Evolutionary conservation across 2,113 vertebrate genomes (phyloP), one percentile per base, ranked within the genome.

Genomic region (Micronycteris hirsuta): DNA sequence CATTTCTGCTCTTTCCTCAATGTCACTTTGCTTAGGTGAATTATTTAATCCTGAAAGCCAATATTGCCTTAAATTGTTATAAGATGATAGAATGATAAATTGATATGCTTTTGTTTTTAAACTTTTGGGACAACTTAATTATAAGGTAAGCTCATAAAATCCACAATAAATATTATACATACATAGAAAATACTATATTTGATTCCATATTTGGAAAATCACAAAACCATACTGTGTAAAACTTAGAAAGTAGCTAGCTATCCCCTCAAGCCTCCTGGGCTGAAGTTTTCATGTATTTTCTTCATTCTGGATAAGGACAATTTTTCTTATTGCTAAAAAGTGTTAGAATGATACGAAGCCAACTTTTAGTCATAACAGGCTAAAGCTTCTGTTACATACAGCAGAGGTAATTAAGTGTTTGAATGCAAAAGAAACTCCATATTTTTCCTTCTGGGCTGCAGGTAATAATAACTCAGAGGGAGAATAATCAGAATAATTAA

Each of bases 1-100:
- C 28, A 19, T 78, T 41, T 76, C 47, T 74, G 78, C 22, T 81
- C 15, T 89, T 86, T 96, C 15, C 41, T 78, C 52, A 49, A 1
- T 65, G 78, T n/a, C 71, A 45, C 19, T 89, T 94, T 71, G 7
- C 11, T 26, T 77, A 68, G 47, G 67, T 89, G 47, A 86, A 68
- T 88, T 93, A 90, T 87, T 95, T 81, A 61, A 49, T 58, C n/a
- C 26, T 58, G 17, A 82, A 94, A 92, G 36, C 45, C 45, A 92
- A 11, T 47, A 71, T 73, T 70, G 38, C 61, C 80, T 94, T 86
- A 38, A 76, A 85, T 76, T 85, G 33, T 92, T 71, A 4, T 54
- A 54, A 77, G 54, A 22, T 31, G 19, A 33, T 52, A 61, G 41
- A 89, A 38, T 70, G 63, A 45, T 78, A 74, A 81, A 33, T 81